A percentile compares a stretch with the other conserved stretches of the same genome.
These are phyloP conservation scores for Malurus alboscapulatus DNA, from an alignment of 2,113 vertebrate genomes.

Conservation along the genomic window DNA sequence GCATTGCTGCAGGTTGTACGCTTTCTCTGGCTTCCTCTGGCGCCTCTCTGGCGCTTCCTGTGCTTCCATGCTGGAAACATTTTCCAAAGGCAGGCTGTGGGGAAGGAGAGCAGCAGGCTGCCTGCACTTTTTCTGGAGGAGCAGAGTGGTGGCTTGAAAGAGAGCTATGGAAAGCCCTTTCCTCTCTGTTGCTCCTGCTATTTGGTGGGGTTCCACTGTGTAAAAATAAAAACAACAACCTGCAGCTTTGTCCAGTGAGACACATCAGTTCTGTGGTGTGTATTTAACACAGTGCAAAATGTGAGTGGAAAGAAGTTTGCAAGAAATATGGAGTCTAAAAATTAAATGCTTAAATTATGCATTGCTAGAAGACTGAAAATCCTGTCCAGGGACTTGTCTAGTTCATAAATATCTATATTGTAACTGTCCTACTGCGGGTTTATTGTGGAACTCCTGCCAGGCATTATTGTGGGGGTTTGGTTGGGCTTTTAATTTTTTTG, in stretches of 20 bases:
- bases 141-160: neutral
- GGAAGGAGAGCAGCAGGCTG: neutral
- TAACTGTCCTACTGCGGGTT: neutral
- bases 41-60: neutral
- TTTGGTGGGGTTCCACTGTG: neutral
- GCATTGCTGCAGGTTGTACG: neutral
- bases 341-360: neutral
- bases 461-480: neutral
- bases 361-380: neutral
- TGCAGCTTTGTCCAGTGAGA: constrained; percentile 5
- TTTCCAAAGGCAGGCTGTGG: neutral
- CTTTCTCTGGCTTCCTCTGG: neutral
- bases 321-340: neutral
- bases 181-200: neutral
- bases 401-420: neutral
- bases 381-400: neutral
- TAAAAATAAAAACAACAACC: neutral
- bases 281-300: neutral
- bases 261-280: neutral
- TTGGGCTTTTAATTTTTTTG: neutral
- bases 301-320: neutral
- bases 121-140: neutral
- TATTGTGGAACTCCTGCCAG: neutral
- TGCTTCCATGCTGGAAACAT: neutral
- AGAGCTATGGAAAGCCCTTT: neutral